Conservation (phyloP, 2,113 vertebrate genomes). For the Rhynchopsitta pachyrhyncha region DNA sequence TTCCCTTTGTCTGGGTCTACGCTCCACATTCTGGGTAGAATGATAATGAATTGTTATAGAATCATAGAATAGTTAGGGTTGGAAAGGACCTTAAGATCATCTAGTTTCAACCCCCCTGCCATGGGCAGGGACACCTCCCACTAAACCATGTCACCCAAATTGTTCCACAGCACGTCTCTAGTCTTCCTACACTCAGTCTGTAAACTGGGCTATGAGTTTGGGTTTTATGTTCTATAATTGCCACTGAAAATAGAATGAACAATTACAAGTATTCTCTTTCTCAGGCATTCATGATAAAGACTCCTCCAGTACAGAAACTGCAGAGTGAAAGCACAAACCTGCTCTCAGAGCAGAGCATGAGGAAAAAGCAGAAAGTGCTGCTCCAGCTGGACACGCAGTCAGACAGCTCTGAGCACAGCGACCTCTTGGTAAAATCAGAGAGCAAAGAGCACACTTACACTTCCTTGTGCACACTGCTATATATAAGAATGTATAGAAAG, state of each 20-base stretch:
- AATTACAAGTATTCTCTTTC: neutral
- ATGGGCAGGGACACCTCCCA: too few species aligned
- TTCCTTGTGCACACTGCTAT: neutral
- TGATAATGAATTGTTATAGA: neutral
- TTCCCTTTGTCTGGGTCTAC: neutral
- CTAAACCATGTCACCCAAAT: too few species aligned
- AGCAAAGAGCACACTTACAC: neutral
- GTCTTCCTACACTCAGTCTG: neutral
- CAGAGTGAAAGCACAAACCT: slow-evolving; percentile 48
- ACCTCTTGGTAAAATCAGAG: slow-evolving; percentile 82
- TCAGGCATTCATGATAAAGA: slow-evolving; percentile 86
- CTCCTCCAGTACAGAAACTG: slow-evolving; percentile 76
- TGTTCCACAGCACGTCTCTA: neutral
- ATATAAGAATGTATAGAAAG: neutral
- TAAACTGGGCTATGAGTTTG: neutral
- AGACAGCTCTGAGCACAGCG: slow-evolving; percentile 86
- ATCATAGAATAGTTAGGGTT: too few species aligned
- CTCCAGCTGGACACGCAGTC: slow-evolving; percentile 84
- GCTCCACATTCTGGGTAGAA: neutral
- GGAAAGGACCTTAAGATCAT: too few species aligned
- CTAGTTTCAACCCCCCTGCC: too few species aligned
- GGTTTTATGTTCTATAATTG: neutral
- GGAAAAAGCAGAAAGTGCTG: slow-evolving; percentile 76
- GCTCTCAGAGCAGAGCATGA: slow-evolving; percentile 27
- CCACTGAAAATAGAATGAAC: neutral